Percentiles rank a stretch among this genome's conserved stretches.
phyloP scores from a whole-genome alignment of 2,797 vertebrate genomes.

The Eulemur mongoz region DNA sequence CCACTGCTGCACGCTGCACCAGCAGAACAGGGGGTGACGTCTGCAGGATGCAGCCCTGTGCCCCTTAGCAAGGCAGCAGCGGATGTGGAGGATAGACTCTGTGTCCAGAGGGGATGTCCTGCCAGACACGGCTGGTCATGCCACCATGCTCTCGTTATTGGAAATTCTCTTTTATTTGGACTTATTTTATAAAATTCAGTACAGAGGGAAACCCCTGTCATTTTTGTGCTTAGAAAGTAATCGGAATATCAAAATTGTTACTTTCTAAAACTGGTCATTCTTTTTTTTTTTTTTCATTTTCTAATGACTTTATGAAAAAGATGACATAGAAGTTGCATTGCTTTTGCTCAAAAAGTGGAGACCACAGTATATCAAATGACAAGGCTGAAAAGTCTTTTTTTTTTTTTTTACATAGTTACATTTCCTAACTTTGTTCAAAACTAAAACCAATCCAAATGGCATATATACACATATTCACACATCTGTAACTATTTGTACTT shows the following conservation, averaged over 20 bases:
- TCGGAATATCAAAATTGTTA: background rate
- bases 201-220: background rate
- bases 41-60: conserved; percentile 67
- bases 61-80: conserved; percentile 64
- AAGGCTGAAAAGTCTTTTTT: background rate
- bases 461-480: background rate
- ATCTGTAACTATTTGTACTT: background rate
- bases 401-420: too few species aligned
- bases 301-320: background rate
- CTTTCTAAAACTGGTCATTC: background rate
- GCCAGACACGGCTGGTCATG: conserved; percentile 49
- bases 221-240: background rate
- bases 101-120: conserved; percentile 65
- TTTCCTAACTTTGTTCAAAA: background rate
- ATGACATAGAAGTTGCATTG: background rate
- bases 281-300: background rate
- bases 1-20: background rate
- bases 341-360: background rate
- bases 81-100: conserved; percentile 62
- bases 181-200: background rate
- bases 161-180: background rate
- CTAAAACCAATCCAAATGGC: background rate
- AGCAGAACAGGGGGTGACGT: conserved; percentile 47
- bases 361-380: background rate
- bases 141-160: background rate